These are phyloP conservation scores for Hypotaenidia philippensis DNA, from an alignment of 2,797 vertebrate genomes.

Conservation along the genomic window DNA sequence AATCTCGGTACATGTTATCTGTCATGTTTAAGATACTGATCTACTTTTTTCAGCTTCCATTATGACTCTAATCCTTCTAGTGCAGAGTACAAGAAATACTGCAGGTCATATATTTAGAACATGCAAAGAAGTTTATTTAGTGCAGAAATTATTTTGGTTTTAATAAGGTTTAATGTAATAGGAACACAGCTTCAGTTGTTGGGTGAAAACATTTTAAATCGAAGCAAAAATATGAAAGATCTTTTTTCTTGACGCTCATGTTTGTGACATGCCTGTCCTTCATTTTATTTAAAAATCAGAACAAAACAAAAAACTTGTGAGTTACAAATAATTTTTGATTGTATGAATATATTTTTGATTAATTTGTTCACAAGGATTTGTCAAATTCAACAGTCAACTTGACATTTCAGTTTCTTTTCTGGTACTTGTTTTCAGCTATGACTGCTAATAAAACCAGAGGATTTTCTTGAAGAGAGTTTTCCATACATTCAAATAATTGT, in stretches of 20 bases:
- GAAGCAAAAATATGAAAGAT: not conserved
- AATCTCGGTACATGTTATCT: fast-evolving
- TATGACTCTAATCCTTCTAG: not conserved
- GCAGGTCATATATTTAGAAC: not conserved
- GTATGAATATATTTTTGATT: not conserved
- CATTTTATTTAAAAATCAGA: not conserved
- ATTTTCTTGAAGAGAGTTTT: not conserved
- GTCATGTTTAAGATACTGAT: not conserved
- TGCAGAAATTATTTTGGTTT: not conserved
- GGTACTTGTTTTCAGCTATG: not conserved
- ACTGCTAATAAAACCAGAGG: not conserved
- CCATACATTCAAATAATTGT: not conserved
- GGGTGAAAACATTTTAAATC: not conserved
- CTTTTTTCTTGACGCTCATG: not conserved
- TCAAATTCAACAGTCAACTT: not conserved
- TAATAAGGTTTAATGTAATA: not conserved
- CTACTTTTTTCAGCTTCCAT: not conserved
- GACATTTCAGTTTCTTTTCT: not conserved
- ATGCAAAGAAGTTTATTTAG: not conserved
- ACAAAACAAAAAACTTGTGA: not conserved
- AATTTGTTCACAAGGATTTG: not conserved
- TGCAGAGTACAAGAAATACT: not conserved
- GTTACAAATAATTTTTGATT: too few species aligned
- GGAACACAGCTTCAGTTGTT: not conserved
- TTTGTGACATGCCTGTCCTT: fast-evolving